Evolutionary conservation across 2,113 vertebrate species (phyloP).

Genomic region (Deroptyus accipitrinus): DNA sequence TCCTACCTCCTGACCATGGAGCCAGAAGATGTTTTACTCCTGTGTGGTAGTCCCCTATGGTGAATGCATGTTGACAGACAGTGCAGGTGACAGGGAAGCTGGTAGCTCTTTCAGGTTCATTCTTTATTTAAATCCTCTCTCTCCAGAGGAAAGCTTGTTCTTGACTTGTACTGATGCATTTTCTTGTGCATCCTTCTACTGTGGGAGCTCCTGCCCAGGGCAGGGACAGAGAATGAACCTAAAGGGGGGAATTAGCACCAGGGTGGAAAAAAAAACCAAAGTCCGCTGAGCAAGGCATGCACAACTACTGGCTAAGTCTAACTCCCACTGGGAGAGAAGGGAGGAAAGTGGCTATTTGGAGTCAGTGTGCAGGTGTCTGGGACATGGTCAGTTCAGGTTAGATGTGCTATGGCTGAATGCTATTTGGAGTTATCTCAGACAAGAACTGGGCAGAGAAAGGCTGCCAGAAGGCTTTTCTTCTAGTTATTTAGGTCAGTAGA

Average conservation of each 20-base stretch:
- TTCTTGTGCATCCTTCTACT: not conserved
- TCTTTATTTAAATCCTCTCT: conserved; percentile 35
- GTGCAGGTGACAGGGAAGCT: not conserved
- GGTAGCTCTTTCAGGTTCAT: not conserved
- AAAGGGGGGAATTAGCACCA: not conserved
- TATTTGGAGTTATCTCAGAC: not conserved
- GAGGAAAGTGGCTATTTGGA: not conserved
- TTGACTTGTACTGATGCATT: not conserved
- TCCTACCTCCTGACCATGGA: not conserved
- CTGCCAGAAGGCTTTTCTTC: conserved; percentile 11
- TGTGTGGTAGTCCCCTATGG: not conserved
- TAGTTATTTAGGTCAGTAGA: not conserved
- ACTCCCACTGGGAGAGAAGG: not conserved
- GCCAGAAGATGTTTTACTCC: not conserved
- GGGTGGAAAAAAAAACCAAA: not conserved
- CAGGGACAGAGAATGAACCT: not conserved
- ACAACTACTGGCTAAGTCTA: not conserved
- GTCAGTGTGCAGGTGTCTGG: not conserved
- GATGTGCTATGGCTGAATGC: not conserved
- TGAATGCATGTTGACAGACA: not conserved
- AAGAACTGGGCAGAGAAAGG: not conserved
- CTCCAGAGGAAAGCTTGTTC: not conserved
- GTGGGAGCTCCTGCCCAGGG: not conserved
- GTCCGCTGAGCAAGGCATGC: not conserved
- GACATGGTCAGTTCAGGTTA: not conserved